Base-by-base conservation (phyloP, 1,140 invertebrate genomes). In the Berghia stephanieae region DNA sequence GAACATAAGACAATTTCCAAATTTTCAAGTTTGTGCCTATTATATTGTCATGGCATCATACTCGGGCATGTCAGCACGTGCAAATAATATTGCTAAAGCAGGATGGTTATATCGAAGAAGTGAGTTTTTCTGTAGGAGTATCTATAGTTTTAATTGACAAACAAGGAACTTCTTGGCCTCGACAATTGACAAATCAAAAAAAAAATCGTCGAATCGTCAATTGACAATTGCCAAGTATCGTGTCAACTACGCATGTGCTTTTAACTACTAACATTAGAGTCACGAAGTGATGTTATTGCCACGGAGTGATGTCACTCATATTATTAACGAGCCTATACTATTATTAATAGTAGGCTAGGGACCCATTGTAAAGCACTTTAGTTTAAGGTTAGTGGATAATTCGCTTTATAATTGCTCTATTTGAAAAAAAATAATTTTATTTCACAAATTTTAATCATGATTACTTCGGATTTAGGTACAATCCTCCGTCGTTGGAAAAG, bases 401-500 rank as follows among this genome's bases (percentile, higher is more conserved):
- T n/a, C n/a, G n/a, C n/a, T n/a, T n/a, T n/a, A n/a, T n/a, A n/a
- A n/a, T n/a, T n/a, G n/a, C n/a, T n/a, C n/a, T n/a, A n/a, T n/a
- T n/a, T n/a, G n/a, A n/a, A n/a, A n/a, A n/a, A n/a, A n/a, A n/a
- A n/a, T n/a, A n/a, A n/a, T n/a, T n/a, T n/a, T n/a, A n/a, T n/a
- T n/a, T n/a, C n/a, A n/a, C n/a, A n/a, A n/a, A n/a, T 24, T 38
- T 8, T 24, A 18, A 4, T 24, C 42, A 42, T 34, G 8, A 67
- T 67, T 21, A 38, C 31, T 18, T 34, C 27, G 5, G 21, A 5
- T 60, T 55, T 68, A 84, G 83, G 81, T 44, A 77, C 82, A 18
- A 78, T 87, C 49, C 67, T 86, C 55, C 77, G 75, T 24, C 78
- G 86, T 34, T 89, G 88, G 88, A 86, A 88, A 70, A 86, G 83